These are phyloP conservation scores for Theristicus caerulescens DNA, from an alignment of 2,113 vertebrate genomes.

Conservation along the genomic window DNA sequence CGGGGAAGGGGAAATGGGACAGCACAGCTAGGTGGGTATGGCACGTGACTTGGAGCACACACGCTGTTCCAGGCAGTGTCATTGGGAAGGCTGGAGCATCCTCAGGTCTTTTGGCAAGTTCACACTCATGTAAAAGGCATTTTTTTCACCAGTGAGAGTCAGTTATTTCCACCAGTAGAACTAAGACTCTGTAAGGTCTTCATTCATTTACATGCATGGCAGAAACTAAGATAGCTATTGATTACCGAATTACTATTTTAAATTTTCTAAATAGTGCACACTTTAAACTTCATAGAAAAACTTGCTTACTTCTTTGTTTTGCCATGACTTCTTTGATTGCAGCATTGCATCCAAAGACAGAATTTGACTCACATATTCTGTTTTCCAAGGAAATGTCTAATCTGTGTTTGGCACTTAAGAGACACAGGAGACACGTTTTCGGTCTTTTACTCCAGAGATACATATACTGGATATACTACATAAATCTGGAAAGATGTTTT, in stretches of 20 bases:
- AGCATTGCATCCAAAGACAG: background rate
- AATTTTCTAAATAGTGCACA: background rate
- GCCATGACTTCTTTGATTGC: background rate
- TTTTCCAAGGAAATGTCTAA: background rate
- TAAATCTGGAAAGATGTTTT: background rate
- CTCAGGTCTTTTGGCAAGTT: background rate
- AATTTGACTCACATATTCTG: background rate
- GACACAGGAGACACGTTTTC: accelerated
- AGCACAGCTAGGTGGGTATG: background rate
- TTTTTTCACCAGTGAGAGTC: background rate
- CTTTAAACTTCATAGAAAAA: background rate
- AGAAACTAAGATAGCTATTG: background rate
- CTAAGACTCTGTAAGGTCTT: background rate
- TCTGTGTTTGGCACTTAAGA: background rate
- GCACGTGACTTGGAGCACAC: background rate
- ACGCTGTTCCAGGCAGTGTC: background rate
- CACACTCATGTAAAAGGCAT: background rate
- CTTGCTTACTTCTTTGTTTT: background rate
- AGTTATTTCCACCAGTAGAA: background rate
- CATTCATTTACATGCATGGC: background rate
- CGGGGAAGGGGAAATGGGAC: background rate
- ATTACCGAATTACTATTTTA: background rate
- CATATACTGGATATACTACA: no score
- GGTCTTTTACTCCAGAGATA: background rate
- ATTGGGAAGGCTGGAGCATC: background rate